Base-by-base conservation (phyloP, 1,140 invertebrate genomes). In the Phthorimaea operculella region DNA sequence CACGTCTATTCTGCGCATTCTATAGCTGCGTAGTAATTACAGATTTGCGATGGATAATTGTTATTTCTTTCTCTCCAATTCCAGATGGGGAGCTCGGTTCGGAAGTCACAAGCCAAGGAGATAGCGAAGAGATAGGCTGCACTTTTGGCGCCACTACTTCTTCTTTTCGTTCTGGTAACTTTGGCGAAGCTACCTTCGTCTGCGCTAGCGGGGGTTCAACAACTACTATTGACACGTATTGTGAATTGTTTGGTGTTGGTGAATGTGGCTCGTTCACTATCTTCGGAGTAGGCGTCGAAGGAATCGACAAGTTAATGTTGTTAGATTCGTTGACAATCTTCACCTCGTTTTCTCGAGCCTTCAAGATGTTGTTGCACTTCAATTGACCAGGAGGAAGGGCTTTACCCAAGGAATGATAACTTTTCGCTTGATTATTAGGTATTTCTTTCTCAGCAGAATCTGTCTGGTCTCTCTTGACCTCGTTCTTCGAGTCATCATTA, bases 291-390 rank as follows among this genome's bases (percentile, higher is more conserved):
- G 79, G 82, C 50, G 74, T 77, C 5, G 81, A 82, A 14, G 76
- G 80, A 42, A 78, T 74, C 5, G 79, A 74, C 8, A 84, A 53
- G 58, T 79, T 82, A 16, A 79, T 78, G 51, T 79, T 79, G 48
- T 76, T 78, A 21, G 78, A 74, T 55, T 86, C 82, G 54, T 83
- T 81, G 16, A 86, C 77, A 33, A 86, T 82, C 59, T 86, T 86
- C 7, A 81, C 71, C 70, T 86, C 79, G 56, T 72, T 81, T 56
- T 86, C 76, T 55, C 87, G 88, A 86, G 93, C 95, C 89, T 98
- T 98, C 33, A 97, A 84, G 75, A 98, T 97, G 87, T 98, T 98
- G 87, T 97, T 98, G 83, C 95, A 97, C 85, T 98, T 98, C 48
- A 97, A 89, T 68, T 96, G 93, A 58, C 96, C 94, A 1, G 93